Base-by-base conservation (phyloP, 2,797 vertebrate genomes). In the Halcyon chelicuti region DNA sequence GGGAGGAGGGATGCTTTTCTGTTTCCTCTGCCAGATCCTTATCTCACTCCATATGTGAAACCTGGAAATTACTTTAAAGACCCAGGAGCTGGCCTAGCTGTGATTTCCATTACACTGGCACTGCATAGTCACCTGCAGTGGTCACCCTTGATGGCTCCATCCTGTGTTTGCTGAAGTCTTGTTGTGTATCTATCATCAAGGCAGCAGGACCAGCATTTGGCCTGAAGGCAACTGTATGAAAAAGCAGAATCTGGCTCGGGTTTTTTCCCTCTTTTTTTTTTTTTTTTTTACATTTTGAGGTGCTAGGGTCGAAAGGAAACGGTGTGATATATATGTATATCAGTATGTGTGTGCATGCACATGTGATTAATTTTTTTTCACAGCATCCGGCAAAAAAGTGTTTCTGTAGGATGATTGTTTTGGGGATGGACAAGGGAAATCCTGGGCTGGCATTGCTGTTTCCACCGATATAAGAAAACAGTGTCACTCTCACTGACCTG, bases 1-100 rank as follows among this genome's bases (percentile, higher is more conserved):
- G 71, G 77, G 83, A 95, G 65, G 90, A 82, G 90, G 35, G 63
- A 79, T 88, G 63, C 71, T 93, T 95, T 92, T 80, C 93, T 92
- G 60, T 93, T 92, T 90, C 83, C 83, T 90, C 40, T 88, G 44
- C 65, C 67, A 86, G 84, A 93, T 90, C 2, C 1, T 91, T 95
- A 91, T 96, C 84, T 87, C 57, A 15, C 57, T 88, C 57, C 60
- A 46, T 90, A 73, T 78, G 51, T 52, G 77, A 96, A 94, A 91
- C 31, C 39, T 88, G 62, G 66, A 82, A 91, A 87, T 78, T 44
- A 39, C 62, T 94, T 86, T 93, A 85, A 92, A 93, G 73, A 84
- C 57, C 61, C 70, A 72, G 76, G 58, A 83, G 46, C 51, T 63
- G 61, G 73, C 42, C 76, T 70, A 47, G 40, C 76, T 93, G 66